A percentile compares a stretch with the other conserved stretches of the same genome.
These are phyloP conservation scores for Doryteuthis pealeii DNA, from an alignment of 1,140 invertebrate species.

Conservation along the genomic window DNA sequence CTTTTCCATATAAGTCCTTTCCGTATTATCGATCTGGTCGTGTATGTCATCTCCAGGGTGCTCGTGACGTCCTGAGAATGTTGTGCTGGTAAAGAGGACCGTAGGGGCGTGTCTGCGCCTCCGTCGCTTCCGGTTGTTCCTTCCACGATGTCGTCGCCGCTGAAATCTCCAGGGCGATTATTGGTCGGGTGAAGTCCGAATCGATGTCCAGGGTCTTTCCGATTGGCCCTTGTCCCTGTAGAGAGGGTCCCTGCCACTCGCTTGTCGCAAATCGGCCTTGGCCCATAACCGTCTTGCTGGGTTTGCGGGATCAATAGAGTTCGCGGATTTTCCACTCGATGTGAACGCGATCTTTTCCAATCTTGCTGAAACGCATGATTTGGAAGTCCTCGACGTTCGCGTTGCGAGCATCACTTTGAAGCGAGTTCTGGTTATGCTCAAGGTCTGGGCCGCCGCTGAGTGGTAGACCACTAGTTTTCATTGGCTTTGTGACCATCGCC, in stretches of 20 bases:
- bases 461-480: slow-evolving; percentile 44
- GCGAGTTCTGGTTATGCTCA: too few species aligned
- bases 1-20: slow-evolving; percentile 44
- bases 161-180: slow-evolving; percentile 43
- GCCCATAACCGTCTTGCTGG: slow-evolving; percentile 46
- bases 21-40: slow-evolving; percentile 52
- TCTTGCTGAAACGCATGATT: too few species aligned
- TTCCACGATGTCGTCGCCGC: slow-evolving; percentile 37
- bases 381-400: too few species aligned
- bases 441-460: slow-evolving; percentile 57
- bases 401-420: too few species aligned
- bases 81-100: slow-evolving; percentile 46
- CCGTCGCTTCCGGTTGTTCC: slow-evolving; percentile 33
- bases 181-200: slow-evolving; percentile 46
- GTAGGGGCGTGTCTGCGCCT: slow-evolving; percentile 26
- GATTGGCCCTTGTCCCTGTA: slow-evolving; percentile 45
- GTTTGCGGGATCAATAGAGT: slow-evolving; percentile 37
- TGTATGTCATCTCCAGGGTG: slow-evolving; percentile 53
- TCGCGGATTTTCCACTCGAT: slow-evolving; percentile 47
- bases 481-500: slow-evolving; percentile 47
- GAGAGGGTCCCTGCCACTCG: slow-evolving; percentile 44
- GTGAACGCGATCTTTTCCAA: slow-evolving; percentile 54
- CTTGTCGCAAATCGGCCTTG: slow-evolving; percentile 47
- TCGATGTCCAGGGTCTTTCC: slow-evolving; percentile 46
- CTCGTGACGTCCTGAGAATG: slow-evolving; percentile 52